Evolutionary conservation across 2,113 vertebrate species (phyloP).

Genomic region (Lepisosteus oculatus): DNA sequence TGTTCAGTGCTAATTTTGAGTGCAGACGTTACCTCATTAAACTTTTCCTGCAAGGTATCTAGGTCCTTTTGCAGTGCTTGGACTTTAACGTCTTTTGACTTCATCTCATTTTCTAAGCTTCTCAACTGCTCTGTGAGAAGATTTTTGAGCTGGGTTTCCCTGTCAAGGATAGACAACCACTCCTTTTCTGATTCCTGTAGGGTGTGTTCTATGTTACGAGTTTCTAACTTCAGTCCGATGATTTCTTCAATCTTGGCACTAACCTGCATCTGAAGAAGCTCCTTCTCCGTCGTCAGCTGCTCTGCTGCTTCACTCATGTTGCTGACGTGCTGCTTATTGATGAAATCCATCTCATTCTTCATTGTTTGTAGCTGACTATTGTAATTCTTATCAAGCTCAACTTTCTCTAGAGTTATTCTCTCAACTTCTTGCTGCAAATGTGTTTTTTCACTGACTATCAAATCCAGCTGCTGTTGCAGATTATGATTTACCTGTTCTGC

Average conservation of each 20-base stretch:
- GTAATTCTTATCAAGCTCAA: conserved; percentile 45
- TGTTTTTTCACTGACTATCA: conserved; percentile 53
- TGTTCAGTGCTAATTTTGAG: conserved; percentile 60
- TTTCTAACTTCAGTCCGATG: conserved; percentile 58
- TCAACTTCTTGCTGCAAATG: conserved; percentile 53
- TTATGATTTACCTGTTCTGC: conserved; percentile 32
- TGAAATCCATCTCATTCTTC: conserved; percentile 52
- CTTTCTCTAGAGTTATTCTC: conserved; percentile 60
- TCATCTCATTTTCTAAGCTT: conserved; percentile 62
- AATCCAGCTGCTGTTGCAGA: conserved; percentile 46
- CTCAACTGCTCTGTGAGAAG: conserved; percentile 61
- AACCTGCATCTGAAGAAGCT: conserved; percentile 79
- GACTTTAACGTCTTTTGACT: conserved; percentile 71
- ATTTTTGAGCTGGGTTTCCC: conserved; percentile 62
- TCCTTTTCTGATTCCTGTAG: conserved; percentile 75
- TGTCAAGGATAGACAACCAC: conserved; percentile 69
- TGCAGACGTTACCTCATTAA: conserved; percentile 55
- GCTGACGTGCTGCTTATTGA: conserved; percentile 60
- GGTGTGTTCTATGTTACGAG: conserved; percentile 65
- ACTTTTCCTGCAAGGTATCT: conserved; percentile 64
- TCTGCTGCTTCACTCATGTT: conserved; percentile 56
- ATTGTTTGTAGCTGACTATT: conserved; percentile 44
- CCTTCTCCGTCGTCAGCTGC: conserved; percentile 63
- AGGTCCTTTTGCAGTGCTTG: conserved; percentile 70
- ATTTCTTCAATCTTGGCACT: conserved; percentile 76